Percentiles rank a stretch among this genome's conserved stretches.
Conservation (phyloP, 2,888 invertebrate species). For the Orthosia cruda region DNA sequence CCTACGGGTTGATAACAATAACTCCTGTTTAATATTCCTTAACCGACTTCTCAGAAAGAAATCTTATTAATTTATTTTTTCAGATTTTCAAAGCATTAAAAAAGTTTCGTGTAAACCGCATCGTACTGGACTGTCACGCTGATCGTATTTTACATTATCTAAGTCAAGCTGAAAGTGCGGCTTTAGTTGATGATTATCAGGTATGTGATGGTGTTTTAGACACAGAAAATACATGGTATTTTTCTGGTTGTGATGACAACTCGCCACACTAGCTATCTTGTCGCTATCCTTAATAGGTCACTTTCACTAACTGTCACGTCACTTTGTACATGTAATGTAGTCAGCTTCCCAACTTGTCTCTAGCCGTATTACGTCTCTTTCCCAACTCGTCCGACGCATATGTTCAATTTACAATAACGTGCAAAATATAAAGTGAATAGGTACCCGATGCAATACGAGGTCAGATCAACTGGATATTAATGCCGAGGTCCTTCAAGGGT, state of each 20-base stretch:
- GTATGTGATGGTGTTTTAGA: slow-evolving; percentile 68
- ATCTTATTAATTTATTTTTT: slow-evolving; percentile 31
- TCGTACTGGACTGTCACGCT: slow-evolving; percentile 85
- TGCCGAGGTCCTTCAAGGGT: too few species aligned
- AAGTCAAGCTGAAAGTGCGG: slow-evolving; percentile 77
- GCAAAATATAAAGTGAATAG: too few species aligned
- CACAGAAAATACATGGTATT: neutral
- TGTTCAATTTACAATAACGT: too few species aligned
- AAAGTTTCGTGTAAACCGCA: slow-evolving; percentile 79
- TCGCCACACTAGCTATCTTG: too few species aligned
- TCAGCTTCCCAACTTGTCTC: too few species aligned
- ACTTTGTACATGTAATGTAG: too few species aligned
- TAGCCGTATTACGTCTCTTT: too few species aligned
- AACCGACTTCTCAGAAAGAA: neutral
- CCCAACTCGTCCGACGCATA: too few species aligned
- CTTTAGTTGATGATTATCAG: slow-evolving; percentile 85
- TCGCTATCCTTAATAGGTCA: too few species aligned
- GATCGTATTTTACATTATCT: slow-evolving; percentile 83
- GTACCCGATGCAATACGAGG: too few species aligned
- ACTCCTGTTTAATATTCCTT: neutral
- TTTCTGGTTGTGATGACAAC: neutral
- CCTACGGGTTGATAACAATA: neutral
- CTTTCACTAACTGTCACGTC: too few species aligned
- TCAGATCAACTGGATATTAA: too few species aligned
- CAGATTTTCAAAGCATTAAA: slow-evolving; percentile 86